Conservation (phyloP, 2,888 invertebrate genomes). For the Meganola albula region DNA sequence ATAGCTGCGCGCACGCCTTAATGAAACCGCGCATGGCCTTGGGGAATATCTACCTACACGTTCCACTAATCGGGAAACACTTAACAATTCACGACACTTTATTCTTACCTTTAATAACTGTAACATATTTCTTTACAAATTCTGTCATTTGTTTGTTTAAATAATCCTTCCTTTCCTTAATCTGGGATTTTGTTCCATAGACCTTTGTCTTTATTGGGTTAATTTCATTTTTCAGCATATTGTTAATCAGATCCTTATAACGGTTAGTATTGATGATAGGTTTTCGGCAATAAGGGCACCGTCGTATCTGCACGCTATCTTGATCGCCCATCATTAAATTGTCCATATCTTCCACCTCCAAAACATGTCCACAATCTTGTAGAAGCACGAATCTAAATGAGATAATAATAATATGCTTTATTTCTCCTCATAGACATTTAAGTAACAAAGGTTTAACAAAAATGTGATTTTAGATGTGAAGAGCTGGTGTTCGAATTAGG, state of each 20-base stretch:
- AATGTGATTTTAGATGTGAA: no score
- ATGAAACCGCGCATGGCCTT: no score
- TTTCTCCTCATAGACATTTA: no score
- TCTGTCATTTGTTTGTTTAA: constrained; percentile 16
- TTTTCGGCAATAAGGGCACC: constrained; percentile 79
- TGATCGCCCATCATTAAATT: constrained; percentile 48
- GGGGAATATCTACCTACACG: not conserved
- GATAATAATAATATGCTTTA: no score
- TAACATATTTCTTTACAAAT: constrained; percentile 16
- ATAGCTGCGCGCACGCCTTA: no score
- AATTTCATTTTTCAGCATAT: constrained; percentile 51
- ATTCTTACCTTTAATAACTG: constrained; percentile 20
- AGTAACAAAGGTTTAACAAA: no score
- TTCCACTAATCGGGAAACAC: not conserved
- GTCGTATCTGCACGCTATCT: constrained; percentile 45
- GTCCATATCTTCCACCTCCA: constrained; percentile 68
- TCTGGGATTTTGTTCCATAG: constrained; percentile 47
- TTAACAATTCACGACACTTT: no score
- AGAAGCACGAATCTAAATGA: constrained; percentile 69
- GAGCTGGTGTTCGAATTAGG: no score
- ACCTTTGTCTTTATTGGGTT: constrained; percentile 56
- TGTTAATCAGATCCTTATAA: constrained; percentile 73
- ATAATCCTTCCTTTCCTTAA: constrained; percentile 28
- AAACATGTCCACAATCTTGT: constrained; percentile 71
- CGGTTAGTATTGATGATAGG: constrained; percentile 76